A percentile compares a stretch with the other conserved stretches of the same genome.
These are phyloP conservation scores for Halcyon badia DNA, from an alignment of 2,797 vertebrate genomes.

Conservation along the genomic window DNA sequence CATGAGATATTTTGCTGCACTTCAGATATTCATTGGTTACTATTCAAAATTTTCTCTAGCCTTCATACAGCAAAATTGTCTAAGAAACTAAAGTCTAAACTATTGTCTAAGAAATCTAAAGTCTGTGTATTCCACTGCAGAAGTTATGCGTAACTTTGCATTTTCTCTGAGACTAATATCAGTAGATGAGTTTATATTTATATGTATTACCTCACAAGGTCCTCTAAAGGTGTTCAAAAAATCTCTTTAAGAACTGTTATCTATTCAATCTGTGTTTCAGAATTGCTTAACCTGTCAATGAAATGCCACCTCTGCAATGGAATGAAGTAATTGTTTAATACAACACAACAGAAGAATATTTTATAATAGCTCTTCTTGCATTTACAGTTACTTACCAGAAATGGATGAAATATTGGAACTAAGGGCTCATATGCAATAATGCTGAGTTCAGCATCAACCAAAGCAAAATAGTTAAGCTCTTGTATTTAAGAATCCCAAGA, in stretches of 20 bases:
- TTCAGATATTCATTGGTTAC: slow-evolving; percentile 24
- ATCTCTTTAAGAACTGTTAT: not conserved
- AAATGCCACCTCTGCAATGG: not conserved
- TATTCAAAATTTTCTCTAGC: not conserved
- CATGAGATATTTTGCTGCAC: slow-evolving; percentile 30
- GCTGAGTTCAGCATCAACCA: not conserved
- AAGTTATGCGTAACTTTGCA: not conserved
- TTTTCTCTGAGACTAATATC: not conserved
- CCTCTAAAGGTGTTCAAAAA: not conserved
- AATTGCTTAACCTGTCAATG: not conserved
- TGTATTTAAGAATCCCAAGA: not conserved
- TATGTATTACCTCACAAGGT: not conserved
- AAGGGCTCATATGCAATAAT: not conserved
- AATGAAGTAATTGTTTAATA: not conserved
- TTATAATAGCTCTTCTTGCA: not conserved
- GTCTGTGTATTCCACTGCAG: not conserved
- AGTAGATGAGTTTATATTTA: not conserved
- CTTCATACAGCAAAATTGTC: not conserved
- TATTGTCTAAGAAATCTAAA: no score
- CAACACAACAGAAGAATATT: not conserved
- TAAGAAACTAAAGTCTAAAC: not conserved
- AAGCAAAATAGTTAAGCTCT: not conserved
- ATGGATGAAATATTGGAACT: not conserved
- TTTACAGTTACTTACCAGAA: not conserved
- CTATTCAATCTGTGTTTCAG: not conserved